Evolutionary conservation across 1,140 invertebrate genomes (phyloP).

Genomic region (Neodiprion pinetum): DNA sequence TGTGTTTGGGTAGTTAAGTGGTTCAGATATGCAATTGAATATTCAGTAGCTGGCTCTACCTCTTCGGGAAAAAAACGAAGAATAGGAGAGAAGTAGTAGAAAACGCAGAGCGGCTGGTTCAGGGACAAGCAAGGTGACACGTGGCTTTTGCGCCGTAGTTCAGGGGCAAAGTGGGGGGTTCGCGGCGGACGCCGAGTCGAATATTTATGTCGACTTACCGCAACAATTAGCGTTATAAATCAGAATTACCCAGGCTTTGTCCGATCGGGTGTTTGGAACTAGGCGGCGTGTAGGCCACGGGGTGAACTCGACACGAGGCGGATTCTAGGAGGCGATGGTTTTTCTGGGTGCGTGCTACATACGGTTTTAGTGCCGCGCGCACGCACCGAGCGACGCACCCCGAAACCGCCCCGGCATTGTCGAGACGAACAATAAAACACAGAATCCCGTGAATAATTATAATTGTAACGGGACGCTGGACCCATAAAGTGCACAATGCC

Average conservation of each 20-base stretch:
- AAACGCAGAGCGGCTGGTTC: too few species aligned
- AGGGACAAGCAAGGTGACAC: too few species aligned
- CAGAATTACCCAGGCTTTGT: neutral
- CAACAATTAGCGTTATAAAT: conserved; percentile 5
- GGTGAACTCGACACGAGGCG: too few species aligned
- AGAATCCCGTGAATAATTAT: conserved; percentile 60
- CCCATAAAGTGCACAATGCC: conserved; percentile 58
- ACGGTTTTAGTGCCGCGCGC: neutral
- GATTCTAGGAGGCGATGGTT: neutral
- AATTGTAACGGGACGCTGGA: conserved; percentile 47
- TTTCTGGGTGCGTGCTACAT: conserved; percentile 2
- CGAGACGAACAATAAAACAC: conserved; percentile 52
- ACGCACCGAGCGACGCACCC: neutral
- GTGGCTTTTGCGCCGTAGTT: too few species aligned
- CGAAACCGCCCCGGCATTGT: neutral
- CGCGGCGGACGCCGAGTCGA: neutral
- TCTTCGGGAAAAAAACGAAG: too few species aligned
- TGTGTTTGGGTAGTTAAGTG: too few species aligned
- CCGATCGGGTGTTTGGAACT: neutral
- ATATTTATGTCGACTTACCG: conserved; percentile 7
- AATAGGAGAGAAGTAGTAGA: too few species aligned
- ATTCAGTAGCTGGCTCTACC: too few species aligned
- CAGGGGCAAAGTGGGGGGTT: too few species aligned
- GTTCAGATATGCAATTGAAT: too few species aligned
- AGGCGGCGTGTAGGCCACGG: neutral